Conservation (phyloP, 2,113 vertebrate genomes). For the Caranx ignobilis region DNA sequence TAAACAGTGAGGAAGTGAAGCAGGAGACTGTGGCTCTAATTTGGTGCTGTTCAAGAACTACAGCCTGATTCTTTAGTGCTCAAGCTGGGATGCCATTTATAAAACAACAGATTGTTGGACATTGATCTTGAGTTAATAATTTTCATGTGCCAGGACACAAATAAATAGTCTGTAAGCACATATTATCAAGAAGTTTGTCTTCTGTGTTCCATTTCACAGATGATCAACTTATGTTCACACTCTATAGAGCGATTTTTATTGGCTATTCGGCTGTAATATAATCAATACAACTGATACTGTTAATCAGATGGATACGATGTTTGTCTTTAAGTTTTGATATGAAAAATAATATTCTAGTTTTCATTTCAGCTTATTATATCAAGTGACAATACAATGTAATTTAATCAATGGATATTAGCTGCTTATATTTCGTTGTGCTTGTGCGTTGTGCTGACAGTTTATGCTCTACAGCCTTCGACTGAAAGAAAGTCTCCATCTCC, state of each 20-base stretch:
- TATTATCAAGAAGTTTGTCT: too few species aligned
- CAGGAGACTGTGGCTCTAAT: neutral
- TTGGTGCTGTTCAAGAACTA: neutral
- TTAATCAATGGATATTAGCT: neutral
- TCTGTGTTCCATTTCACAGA: too few species aligned
- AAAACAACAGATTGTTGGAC: too few species aligned
- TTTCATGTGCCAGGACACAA: too few species aligned
- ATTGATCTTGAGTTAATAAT: too few species aligned
- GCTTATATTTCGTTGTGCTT: neutral
- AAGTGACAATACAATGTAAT: neutral
- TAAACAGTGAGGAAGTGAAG: neutral
- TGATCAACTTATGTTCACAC: too few species aligned
- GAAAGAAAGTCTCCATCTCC: neutral
- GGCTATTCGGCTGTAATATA: neutral
- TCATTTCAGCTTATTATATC: neutral
- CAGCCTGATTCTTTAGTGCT: neutral
- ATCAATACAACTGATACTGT: neutral
- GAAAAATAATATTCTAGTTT: neutral
- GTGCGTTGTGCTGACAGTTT: neutral
- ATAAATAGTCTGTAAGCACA: too few species aligned
- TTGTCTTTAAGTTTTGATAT: neutral
- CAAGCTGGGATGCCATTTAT: too few species aligned
- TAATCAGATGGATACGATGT: neutral
- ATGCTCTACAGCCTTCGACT: neutral
- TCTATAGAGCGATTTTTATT: neutral